Percentiles rank a stretch among this genome's conserved stretches.
Conservation (phyloP, 2,113 vertebrate species). For the Pterophyllum scalare region DNA sequence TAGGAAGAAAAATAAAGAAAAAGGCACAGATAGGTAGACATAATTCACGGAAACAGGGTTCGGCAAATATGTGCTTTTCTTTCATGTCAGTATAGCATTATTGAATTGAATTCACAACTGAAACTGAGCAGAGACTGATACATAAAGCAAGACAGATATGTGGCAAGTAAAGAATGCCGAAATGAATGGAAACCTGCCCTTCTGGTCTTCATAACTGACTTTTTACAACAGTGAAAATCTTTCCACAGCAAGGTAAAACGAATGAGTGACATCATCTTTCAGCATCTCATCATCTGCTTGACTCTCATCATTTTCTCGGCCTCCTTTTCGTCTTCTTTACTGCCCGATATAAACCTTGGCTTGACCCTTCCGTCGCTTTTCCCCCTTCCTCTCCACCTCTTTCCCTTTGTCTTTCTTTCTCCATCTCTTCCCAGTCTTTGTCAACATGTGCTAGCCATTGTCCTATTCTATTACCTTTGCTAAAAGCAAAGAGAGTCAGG, state of each 20-base stretch:
- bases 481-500: constrained; percentile 65
- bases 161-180: constrained; percentile 43
- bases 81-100: constrained; percentile 10
- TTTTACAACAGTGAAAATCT: constrained; percentile 34
- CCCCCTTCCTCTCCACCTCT: not conserved
- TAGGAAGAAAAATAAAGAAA: constrained; percentile 17
- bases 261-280: constrained; percentile 38
- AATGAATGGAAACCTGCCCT: constrained; percentile 48
- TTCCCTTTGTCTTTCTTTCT: constrained; percentile 1
- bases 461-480: constrained; percentile 45
- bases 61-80: constrained; percentile 1
- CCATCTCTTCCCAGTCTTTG: constrained; percentile 37
- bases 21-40: constrained; percentile 30
- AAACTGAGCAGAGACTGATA: constrained; percentile 48
- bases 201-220: constrained; percentile 28
- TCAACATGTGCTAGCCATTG: constrained; percentile 67
- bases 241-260: constrained; percentile 40
- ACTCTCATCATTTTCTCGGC: not conserved
- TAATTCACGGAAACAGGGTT: constrained; percentile 14
- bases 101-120: constrained; percentile 19
- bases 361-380: not conserved
- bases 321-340: not conserved
- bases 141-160: constrained; percentile 35
- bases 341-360: constrained; percentile 17
- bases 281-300: constrained; percentile 11